Conservation (phyloP, 2,797 vertebrate species). For the Coranthus polyacanthus region DNA sequence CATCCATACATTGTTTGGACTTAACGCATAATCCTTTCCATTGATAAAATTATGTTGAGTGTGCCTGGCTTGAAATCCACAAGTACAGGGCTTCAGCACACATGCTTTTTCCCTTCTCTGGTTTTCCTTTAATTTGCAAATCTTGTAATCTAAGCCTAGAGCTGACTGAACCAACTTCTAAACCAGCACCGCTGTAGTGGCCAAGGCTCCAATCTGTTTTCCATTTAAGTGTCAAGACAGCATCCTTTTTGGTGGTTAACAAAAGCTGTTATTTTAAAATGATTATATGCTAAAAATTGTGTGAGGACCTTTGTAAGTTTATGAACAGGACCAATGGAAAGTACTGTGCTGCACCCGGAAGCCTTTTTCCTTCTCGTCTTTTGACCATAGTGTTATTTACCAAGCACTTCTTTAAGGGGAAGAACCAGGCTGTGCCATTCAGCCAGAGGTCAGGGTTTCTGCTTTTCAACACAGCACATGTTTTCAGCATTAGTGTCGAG, state of each 20-base stretch:
- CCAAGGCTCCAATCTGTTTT: conserved; percentile 96
- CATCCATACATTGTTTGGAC: conserved; percentile 84
- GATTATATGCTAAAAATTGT: conserved; percentile 90
- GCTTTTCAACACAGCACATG: conserved; percentile 84
- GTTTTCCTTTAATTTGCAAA: conserved; percentile 98
- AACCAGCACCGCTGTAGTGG: conserved; percentile 87
- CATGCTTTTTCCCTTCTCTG: conserved; percentile 88
- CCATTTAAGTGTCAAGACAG: conserved; percentile 95
- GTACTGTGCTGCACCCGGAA: conserved; percentile 77
- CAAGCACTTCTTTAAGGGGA: conserved; percentile 75
- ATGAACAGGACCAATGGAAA: conserved; percentile 87
- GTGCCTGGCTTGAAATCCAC: conserved; percentile 83
- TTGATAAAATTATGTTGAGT: conserved; percentile 85
- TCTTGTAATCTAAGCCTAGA: conserved; percentile 97
- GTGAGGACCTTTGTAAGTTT: conserved; percentile 87
- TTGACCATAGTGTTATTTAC: conserved; percentile 84
- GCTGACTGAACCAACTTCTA: conserved; percentile 91
- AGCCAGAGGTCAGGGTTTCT: conserved; percentile 83
- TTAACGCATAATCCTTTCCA: conserved; percentile 86
- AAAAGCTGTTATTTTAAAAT: conserved; percentile 95
- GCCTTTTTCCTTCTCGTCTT: conserved; percentile 78
- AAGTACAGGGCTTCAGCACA: conserved; percentile 85
- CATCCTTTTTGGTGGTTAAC: conserved; percentile 92
- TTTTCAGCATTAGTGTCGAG: conserved; percentile 83
- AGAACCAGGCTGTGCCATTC: conserved; percentile 75